Percentiles rank a stretch among this genome's conserved stretches.
phyloP scores from a whole-genome alignment of 2,888 invertebrate species.

The Apodemia duryi region DNA sequence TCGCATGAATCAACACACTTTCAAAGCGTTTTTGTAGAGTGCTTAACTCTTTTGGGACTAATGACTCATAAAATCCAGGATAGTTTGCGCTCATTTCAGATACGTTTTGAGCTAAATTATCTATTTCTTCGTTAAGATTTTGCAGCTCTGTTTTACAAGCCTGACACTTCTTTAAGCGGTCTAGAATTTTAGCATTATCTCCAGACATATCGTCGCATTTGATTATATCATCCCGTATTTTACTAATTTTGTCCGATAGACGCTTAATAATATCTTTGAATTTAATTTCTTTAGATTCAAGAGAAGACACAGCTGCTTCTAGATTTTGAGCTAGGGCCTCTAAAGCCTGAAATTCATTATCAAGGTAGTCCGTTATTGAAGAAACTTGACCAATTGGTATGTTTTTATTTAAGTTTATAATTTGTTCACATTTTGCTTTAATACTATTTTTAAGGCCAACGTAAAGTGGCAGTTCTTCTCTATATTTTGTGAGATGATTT shows the following conservation, averaged over 20 bases:
- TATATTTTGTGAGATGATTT: conserved; percentile 88
- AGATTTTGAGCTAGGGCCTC: conserved; percentile 86
- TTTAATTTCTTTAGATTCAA: conserved; percentile 86
- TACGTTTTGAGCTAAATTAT: conserved; percentile 83
- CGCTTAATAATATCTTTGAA: conserved; percentile 86
- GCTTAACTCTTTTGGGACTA: conserved; percentile 89
- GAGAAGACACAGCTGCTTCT: conserved; percentile 84
- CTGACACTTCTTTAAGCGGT: conserved; percentile 87
- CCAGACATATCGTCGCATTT: conserved; percentile 95
- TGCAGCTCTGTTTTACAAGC: conserved; percentile 85
- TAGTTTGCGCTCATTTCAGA: conserved; percentile 85
- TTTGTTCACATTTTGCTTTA: conserved; percentile 87
- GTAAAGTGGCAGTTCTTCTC: conserved; percentile 90
- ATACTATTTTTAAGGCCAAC: conserved; percentile 88
- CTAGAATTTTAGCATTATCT: conserved; percentile 89
- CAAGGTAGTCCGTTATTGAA: conserved; percentile 82
- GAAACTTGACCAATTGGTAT: conserved; percentile 84
- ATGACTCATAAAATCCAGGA: conserved; percentile 88
- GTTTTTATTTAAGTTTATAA: conserved; percentile 86
- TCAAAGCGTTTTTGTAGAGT: conserved; percentile 91
- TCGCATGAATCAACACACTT: conserved; percentile 86
- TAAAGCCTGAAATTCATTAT: conserved; percentile 88
- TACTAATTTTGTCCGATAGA: conserved; percentile 84
- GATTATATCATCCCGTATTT: conserved; percentile 89
- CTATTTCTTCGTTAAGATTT: conserved; percentile 82